Percentiles rank a stretch among this genome's conserved stretches.
Conservation (phyloP, 2,888 invertebrate species). For the Leptopilina drosophilae region DNA sequence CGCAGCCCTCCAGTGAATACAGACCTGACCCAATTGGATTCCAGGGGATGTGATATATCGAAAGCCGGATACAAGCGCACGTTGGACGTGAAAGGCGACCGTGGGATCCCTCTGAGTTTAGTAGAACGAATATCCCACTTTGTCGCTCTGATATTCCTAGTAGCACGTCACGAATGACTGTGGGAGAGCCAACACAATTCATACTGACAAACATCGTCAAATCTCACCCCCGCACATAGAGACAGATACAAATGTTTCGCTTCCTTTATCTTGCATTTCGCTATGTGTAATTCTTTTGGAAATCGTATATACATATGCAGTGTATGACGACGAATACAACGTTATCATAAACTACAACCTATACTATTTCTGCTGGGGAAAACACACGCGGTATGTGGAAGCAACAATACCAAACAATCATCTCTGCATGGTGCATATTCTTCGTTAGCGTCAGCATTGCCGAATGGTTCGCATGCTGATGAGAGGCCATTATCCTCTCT, state of each 20-base stretch:
- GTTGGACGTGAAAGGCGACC: conserved; percentile 21
- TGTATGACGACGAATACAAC: no score
- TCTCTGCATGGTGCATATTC: neutral
- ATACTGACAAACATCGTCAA: neutral
- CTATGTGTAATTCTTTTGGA: neutral
- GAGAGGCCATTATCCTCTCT: conserved; percentile 20
- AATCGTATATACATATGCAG: neutral
- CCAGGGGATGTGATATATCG: conserved; percentile 26
- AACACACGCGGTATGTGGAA: neutral
- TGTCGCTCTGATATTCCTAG: conserved; percentile 33
- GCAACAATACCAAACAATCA: conserved; percentile 22
- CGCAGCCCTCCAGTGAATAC: conserved; percentile 16
- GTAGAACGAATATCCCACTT: conserved; percentile 38
- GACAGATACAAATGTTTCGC: neutral
- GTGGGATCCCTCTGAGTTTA: conserved; percentile 13
- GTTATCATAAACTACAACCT: no score
- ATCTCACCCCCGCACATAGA: no score
- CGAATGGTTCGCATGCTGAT: conserved; percentile 19
- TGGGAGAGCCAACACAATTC: neutral
- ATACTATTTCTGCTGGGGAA: no score
- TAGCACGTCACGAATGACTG: neutral
- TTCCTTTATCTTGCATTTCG: neutral
- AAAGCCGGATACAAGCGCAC: conserved; percentile 13
- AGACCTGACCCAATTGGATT: conserved; percentile 35
- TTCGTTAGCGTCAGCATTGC: conserved; percentile 16